Percentiles rank a stretch among this genome's conserved stretches.
Evolutionary conservation across 2,797 vertebrate genomes (phyloP).

Genomic region (Rhinogobio ventralis): DNA sequence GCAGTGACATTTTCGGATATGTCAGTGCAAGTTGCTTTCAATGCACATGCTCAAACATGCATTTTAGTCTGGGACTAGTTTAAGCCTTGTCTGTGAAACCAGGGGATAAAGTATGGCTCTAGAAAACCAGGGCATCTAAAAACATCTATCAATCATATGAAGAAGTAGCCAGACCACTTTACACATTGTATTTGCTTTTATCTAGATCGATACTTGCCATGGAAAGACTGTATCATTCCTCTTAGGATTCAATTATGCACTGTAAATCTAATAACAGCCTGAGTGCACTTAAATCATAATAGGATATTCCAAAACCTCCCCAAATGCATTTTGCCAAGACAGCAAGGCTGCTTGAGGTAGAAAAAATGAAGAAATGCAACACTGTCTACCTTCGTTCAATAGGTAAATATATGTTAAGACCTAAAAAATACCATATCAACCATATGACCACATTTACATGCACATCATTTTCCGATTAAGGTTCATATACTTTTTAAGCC

Average conservation of each 20-base stretch:
- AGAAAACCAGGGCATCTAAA: conserved; percentile 58
- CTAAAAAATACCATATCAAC: background rate
- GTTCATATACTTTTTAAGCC: background rate
- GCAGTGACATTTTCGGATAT: no score
- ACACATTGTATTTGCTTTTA: conserved; percentile 76
- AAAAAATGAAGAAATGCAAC: conserved; percentile 8
- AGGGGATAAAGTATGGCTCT: background rate
- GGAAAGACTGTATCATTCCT: conserved; percentile 76
- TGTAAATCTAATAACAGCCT: conserved; percentile 76
- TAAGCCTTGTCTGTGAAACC: no score
- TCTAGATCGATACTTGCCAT: conserved; percentile 75
- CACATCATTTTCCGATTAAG: background rate
- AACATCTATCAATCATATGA: conserved; percentile 58
- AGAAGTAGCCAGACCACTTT: conserved; percentile 65
- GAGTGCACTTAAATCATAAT: conserved; percentile 72
- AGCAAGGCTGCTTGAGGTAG: conserved; percentile 31
- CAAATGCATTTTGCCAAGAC: conserved; percentile 50
- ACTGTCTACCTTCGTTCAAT: background rate
- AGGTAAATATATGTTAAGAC: background rate
- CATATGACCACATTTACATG: background rate
- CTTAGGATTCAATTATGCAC: conserved; percentile 74
- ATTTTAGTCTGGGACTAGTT: no score
- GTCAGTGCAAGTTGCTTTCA: no score
- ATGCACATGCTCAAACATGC: no score
- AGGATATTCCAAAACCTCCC: conserved; percentile 55